Base-by-base conservation (phyloP, 2,888 invertebrate genomes). In the Rhingia rostrata region DNA sequence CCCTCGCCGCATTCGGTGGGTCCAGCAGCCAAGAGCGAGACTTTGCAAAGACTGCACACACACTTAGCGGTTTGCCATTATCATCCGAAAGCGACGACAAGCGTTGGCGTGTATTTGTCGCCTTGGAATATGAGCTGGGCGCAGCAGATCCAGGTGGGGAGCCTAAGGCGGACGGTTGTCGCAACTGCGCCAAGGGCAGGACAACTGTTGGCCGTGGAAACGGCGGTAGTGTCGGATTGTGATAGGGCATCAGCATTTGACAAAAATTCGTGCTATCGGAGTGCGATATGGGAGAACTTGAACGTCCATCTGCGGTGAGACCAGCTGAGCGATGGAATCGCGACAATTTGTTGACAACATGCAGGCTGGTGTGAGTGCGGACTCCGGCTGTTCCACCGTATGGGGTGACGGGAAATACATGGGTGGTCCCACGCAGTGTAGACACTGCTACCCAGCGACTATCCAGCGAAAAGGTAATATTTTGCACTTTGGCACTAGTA, bases 321-420 rank as follows among this genome's bases (percentile, higher is more conserved):
- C 99, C 99, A 79, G 99, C 99, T 87, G 98, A 98, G 89, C 98
- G 95, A 91, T 99, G 98, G 93, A 98, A 99, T 88, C 97, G 94
- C 86, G 98, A 98, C 90, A 98, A 93, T 87, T 97, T 94, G 92
- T 99, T 98, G 81, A 98, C 98, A 86, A 98, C 97, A 89, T 97
- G 95, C 80, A 97, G 94, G 78, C 96, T 96, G n/a, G 97, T 96
- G 92, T 99, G 99, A 0, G 99, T 99, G 86, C 99, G 94, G 69
- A 97, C 95, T 75, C 96, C 97, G 86, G 97, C 95, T 70, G 95
- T 93, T 63, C 99, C 98, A 87, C 99, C 99, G 91, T 99, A 99
- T 14, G 99, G 97, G 12, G 97, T 97, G 60, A 99, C 94, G 7
- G 99, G 98, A 92, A 99, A 99, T 86, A 99, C 96, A 92, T 99